Conservation (phyloP, 2,888 invertebrate species). For the Drosophila robusta region DNA sequence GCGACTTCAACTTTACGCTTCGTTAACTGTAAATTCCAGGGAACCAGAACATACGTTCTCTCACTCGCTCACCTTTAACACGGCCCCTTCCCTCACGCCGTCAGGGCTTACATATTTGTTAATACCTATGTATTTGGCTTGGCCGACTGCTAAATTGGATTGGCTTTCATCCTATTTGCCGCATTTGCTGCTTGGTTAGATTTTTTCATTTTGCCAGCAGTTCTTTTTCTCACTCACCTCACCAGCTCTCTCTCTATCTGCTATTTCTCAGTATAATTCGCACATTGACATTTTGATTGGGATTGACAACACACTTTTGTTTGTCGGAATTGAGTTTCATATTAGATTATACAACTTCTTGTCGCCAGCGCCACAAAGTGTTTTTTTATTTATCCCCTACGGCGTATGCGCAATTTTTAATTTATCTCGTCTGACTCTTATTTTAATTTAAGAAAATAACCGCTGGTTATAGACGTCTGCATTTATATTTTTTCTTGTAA, state of each 20-base stretch:
- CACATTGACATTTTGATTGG: constrained; percentile 78
- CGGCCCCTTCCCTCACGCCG: constrained; percentile 5
- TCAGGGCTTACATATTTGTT: constrained; percentile 66
- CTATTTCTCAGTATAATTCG: constrained; percentile 46
- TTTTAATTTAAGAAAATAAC: constrained; percentile 44
- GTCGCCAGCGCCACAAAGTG: constrained; percentile 5
- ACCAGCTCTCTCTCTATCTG: constrained; percentile 9
- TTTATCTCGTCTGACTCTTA: constrained; percentile 29
- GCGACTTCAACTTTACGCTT: constrained; percentile 71
- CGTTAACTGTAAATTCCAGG: constrained; percentile 76
- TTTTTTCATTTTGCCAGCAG: constrained; percentile 61
- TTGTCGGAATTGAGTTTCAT: constrained; percentile 55
- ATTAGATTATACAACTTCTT: constrained; percentile 44
- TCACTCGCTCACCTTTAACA: constrained; percentile 38
- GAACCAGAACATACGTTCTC: constrained; percentile 57
- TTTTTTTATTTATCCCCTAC: constrained; percentile 1
- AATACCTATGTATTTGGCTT: constrained; percentile 60
- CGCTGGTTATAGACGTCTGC: constrained; percentile 59
- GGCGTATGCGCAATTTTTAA: constrained; percentile 55
- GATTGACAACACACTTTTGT: constrained; percentile 72
- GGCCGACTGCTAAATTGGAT: constrained; percentile 66
- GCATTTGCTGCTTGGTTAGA: constrained; percentile 78
- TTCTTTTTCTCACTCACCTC: constrained; percentile 15
- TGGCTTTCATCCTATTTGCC: constrained; percentile 78
- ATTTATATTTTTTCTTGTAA: too few relatives aligned